Evolutionary conservation across 1,140 invertebrate species (phyloP).

Genomic region (Solenopsis invicta): DNA sequence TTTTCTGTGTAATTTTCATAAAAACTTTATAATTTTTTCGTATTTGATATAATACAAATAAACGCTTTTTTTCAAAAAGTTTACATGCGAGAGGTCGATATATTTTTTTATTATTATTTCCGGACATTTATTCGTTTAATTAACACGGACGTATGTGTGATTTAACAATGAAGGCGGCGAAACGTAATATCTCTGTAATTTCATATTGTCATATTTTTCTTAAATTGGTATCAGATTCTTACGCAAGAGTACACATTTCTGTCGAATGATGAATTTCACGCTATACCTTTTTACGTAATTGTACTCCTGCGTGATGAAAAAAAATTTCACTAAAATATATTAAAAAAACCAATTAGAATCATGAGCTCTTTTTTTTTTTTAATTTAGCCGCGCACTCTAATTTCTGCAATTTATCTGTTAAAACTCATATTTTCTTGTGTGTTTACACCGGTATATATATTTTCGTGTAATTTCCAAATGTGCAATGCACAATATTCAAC

Average conservation of each 20-base stretch:
- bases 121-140: slow-evolving; percentile 3
- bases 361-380: background rate
- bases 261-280: too few relatives aligned
- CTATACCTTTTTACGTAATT: background rate
- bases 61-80: background rate
- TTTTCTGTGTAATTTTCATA: background rate
- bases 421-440: background rate
- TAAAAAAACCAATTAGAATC: background rate
- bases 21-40: background rate
- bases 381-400: background rate
- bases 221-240: background rate
- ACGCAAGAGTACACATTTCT: background rate
- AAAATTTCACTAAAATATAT: background rate
- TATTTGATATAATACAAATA: background rate
- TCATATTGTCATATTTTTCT: slow-evolving; percentile 20
- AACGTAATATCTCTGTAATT: background rate
- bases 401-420: slow-evolving; percentile 11
- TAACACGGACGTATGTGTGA: background rate
- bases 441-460: background rate
- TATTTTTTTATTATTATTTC: slow-evolving; percentile 6
- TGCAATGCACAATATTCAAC: background rate
- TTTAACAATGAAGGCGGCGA: background rate
- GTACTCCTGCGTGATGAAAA: background rate
- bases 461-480: background rate
- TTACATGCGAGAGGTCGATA: background rate